These are phyloP conservation scores for Puntigrus tetrazona DNA, from an alignment of 2,113 vertebrate species.

Conservation along the genomic window DNA sequence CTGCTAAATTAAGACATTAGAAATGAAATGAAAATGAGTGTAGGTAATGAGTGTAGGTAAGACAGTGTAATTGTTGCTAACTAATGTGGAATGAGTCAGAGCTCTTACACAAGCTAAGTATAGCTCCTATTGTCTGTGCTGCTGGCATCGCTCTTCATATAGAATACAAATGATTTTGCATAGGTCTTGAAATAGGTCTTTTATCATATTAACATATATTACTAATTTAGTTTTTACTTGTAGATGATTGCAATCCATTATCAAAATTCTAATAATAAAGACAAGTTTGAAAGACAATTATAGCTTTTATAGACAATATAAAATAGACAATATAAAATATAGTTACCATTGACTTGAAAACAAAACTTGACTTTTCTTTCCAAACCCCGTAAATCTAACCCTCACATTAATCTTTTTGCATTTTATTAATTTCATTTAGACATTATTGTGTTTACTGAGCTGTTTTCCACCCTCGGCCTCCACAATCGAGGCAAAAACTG, in stretches of 20 bases:
- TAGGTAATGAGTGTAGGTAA: constrained; percentile 1
- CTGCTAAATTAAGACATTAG: constrained; percentile 13
- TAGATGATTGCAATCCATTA: neutral
- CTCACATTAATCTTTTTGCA: neutral
- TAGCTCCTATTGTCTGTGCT: neutral
- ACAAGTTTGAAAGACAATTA: neutral
- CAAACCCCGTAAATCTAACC: neutral
- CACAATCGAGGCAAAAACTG: neutral
- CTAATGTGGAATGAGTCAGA: constrained; percentile 27
- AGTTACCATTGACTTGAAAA: too few relatives aligned
- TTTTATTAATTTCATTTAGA: neutral
- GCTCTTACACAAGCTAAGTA: neutral
- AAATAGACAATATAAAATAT: too few relatives aligned
- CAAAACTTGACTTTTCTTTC: too few relatives aligned
- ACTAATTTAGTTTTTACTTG: neutral
- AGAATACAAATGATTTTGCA: constrained; percentile 1
- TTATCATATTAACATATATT: neutral
- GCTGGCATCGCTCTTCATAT: neutral
- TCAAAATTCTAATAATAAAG: neutral
- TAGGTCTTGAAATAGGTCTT: neutral
- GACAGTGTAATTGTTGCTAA: constrained; percentile 15
- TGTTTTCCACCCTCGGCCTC: neutral
- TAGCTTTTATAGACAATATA: too few relatives aligned
- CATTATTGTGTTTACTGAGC: neutral
- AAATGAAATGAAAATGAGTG: constrained; percentile 6